Evolutionary conservation across 1,140 invertebrate species (phyloP), one percentile per base, ranked within the genome.

Genomic region (Zeugodacus cucurbitae): DNA sequence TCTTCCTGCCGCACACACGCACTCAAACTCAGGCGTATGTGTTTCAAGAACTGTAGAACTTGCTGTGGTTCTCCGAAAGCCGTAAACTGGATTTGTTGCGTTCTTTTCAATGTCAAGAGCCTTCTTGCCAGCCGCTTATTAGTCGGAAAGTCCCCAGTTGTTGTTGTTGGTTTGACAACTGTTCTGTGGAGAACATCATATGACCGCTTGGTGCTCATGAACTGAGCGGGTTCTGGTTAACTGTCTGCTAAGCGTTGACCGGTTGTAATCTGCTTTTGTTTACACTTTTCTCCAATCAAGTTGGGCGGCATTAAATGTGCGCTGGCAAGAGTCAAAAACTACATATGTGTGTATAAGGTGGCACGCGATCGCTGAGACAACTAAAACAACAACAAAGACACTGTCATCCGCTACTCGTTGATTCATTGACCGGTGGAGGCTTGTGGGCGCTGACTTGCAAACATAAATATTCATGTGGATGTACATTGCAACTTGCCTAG

Each of bases 61-160:
- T 67, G 8, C 32, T 3, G 22, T n/a, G 44, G 11, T 29, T 82
- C 74, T 82, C 11, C 74, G 44, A 37, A 20, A 41, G 20, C 67
- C 8, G 37, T 48, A 82, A 82, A 82, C 74, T 82, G 74, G 74
- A 82, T 82, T 82, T 82, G 74, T 54, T n/a, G 41, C 41, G n/a
- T 82, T 74, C 8, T 82, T 82, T 82, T 82, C 74, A 82, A 82
- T 82, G 74, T 82, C 74, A 82, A 82, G 74, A 82, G 74, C n/a
- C 74, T 82, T 26, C 74, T 82, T 7, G 8, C 48, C 37, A 22
- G 6, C 20, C 37, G 20, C 17, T n/a, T 34, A 20, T 6, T 26
- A 54, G 67, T 20, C 67, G 67, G 34, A n/a, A 82, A 82, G 74
- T 48, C n/a, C 26, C 44, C 17, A 44, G 37, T 26, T 26, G 37